Percentiles rank a stretch among this genome's conserved stretches.
phyloP scores from a whole-genome alignment of 1,140 invertebrate genomes.

The Drosophila melanica region DNA sequence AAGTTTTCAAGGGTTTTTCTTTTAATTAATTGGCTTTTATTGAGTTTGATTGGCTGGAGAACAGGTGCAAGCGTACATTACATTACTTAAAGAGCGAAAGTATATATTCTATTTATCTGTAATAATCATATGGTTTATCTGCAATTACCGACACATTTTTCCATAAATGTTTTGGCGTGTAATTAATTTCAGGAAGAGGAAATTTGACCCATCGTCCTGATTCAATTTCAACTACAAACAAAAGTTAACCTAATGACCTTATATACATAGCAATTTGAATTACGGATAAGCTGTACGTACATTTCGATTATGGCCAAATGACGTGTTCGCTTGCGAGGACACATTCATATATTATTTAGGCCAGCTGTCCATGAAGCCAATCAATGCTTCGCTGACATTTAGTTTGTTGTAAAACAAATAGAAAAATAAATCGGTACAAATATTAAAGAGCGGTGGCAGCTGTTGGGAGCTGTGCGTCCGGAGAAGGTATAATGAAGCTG shows the following conservation, averaged over 20 bases:
- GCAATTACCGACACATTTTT: too few relatives aligned
- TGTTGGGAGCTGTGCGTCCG: conserved; percentile 16
- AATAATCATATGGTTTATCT: too few relatives aligned
- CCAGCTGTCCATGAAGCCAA: conserved; percentile 30
- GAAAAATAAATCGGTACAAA: conserved; percentile 23
- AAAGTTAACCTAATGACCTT: conserved; percentile 23
- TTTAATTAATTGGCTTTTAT: conserved; percentile 11
- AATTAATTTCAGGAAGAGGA: conserved; percentile 5
- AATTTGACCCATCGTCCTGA: background rate
- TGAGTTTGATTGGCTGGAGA: background rate
- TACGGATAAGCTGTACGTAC: conserved; percentile 13
- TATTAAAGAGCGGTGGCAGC: background rate
- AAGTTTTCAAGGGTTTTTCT: background rate
- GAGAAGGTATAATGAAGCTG: conserved; percentile 66
- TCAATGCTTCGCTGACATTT: conserved; percentile 63
- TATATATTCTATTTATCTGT: too few relatives aligned
- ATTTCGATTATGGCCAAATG: conserved; percentile 18
- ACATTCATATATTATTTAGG: conserved; percentile 53
- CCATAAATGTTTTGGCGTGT: background rate
- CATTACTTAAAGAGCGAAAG: background rate
- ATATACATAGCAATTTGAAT: conserved; percentile 6
- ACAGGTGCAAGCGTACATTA: too few relatives aligned
- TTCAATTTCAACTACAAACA: conserved; percentile 3
- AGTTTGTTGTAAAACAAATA: conserved; percentile 26
- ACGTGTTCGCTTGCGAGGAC: conserved; percentile 29